Evolutionary conservation across 2,888 invertebrate species (phyloP).

Genomic region (Oegoconia quadripuncta): DNA sequence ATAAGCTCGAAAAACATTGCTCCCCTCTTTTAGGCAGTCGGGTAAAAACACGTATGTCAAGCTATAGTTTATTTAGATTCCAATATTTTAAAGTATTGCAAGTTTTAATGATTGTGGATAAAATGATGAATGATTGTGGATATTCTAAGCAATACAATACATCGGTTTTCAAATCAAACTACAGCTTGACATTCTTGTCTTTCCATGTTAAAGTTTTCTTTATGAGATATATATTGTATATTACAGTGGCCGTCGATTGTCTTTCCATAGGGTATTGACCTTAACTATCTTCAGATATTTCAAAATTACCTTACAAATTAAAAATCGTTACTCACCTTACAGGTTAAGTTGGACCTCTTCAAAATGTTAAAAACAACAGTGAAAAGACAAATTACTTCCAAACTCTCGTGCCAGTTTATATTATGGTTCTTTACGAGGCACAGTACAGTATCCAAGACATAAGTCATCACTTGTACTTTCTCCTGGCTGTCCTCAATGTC

Average conservation of each 20-base stretch:
- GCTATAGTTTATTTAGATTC: no score
- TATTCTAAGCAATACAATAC: background rate
- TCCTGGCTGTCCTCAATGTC: conserved; percentile 47
- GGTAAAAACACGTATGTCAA: no score
- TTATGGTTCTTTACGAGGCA: conserved; percentile 83
- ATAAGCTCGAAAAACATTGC: no score
- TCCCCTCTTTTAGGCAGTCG: no score
- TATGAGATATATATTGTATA: no score
- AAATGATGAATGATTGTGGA: background rate
- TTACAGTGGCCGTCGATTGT: no score
- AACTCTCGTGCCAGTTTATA: conserved; percentile 87
- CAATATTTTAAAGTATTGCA: no score
- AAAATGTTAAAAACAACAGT: conserved; percentile 57
- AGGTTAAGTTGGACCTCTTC: conserved; percentile 51
- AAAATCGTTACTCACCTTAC: conserved; percentile 45
- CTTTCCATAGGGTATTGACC: background rate
- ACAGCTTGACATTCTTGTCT: no score
- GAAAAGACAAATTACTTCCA: conserved; percentile 85
- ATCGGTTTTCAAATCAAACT: no score
- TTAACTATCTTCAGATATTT: background rate
- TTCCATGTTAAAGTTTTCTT: no score
- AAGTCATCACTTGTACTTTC: conserved; percentile 74
- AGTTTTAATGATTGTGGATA: no score
- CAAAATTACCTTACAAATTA: background rate
- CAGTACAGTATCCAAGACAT: conserved; percentile 83